These are phyloP conservation scores for Isichthys henryi DNA, from an alignment of 2,113 vertebrate genomes.

Conservation along the genomic window DNA sequence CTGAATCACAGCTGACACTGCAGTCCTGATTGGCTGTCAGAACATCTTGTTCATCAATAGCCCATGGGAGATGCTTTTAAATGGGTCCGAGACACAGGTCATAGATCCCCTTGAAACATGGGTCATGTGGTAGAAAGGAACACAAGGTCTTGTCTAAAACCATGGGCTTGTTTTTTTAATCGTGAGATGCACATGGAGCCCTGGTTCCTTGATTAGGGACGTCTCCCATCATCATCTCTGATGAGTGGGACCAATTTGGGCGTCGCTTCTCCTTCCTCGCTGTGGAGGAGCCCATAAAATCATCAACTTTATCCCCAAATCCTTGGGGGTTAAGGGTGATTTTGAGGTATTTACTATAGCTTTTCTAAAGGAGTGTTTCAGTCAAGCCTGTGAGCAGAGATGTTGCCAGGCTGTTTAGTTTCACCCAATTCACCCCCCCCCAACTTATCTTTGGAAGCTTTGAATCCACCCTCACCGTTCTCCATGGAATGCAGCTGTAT, in stretches of 20 bases:
- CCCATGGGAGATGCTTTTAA: not conserved
- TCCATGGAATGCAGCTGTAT: not conserved
- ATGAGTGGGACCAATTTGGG: not conserved
- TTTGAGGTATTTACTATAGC: not conserved
- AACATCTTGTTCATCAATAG: not conserved
- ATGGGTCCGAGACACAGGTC: not conserved
- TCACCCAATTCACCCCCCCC: not conserved
- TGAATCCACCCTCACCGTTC: not conserved
- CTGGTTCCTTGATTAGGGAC: not conserved
- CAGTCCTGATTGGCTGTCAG: not conserved
- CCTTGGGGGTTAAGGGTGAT: not conserved
- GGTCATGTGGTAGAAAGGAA: not conserved
- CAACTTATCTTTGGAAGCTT: not conserved
- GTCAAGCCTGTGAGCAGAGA: not conserved
- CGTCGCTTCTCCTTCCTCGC: not conserved
- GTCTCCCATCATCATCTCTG: not conserved
- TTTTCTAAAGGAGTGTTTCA: not conserved
- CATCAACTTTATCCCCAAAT: not conserved
- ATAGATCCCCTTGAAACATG: not conserved
- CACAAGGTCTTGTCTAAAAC: not conserved
- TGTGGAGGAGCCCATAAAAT: not conserved
- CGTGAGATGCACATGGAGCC: not conserved
- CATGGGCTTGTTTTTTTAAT: too few relatives aligned
- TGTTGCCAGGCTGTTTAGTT: not conserved
- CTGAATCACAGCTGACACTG: not conserved